phyloP scores from a whole-genome alignment of 2,113 vertebrate genomes.

The Phycodurus eques region DNA sequence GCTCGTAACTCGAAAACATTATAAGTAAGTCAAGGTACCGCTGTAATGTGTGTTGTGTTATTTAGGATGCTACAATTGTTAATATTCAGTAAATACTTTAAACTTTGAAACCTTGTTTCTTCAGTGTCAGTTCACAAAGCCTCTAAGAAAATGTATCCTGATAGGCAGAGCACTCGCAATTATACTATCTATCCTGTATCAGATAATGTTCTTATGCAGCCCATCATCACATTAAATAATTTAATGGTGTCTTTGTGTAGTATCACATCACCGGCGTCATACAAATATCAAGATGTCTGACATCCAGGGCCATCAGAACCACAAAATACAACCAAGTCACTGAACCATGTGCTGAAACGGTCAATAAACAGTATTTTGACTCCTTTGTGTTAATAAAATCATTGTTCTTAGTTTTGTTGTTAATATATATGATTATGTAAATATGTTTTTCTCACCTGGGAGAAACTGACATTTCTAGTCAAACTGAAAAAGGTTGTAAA shows the following conservation, averaged over 20 bases:
- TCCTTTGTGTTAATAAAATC: too few relatives aligned
- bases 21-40: background rate
- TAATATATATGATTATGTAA: too few relatives aligned
- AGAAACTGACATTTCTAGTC: too few relatives aligned
- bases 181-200: background rate
- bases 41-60: background rate
- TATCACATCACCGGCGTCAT: too few relatives aligned
- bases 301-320: too few relatives aligned
- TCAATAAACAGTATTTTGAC: too few relatives aligned
- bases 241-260: background rate
- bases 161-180: background rate
- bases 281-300: too few relatives aligned
- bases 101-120: background rate
- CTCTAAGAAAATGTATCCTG: background rate
- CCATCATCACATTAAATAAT: background rate
- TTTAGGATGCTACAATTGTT: background rate
- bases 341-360: too few relatives aligned
- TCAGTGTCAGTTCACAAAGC: background rate
- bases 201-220: background rate
- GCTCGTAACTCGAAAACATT: background rate
- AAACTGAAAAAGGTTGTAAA: too few relatives aligned
- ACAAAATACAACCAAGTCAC: too few relatives aligned
- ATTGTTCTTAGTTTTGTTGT: too few relatives aligned
- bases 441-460: too few relatives aligned
- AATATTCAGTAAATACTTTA: background rate